Evolutionary conservation across 2,797 vertebrate genomes (phyloP).

Genomic region (Sebastes matsubarae): DNA sequence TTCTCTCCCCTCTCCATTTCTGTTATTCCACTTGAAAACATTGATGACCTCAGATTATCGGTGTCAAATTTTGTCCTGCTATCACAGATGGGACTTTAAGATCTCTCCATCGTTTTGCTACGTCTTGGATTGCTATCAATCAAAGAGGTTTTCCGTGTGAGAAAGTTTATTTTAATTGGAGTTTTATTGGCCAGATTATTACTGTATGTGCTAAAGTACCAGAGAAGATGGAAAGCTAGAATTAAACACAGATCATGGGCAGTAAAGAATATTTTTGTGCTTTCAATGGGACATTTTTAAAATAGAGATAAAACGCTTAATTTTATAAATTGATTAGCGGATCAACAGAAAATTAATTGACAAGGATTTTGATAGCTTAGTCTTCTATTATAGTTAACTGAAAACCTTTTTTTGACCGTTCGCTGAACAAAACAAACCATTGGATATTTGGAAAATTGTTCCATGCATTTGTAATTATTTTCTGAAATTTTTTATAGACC

Average conservation of each 20-base stretch:
- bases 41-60: neutral
- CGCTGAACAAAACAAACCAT: neutral
- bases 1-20: neutral
- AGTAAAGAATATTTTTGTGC: neutral
- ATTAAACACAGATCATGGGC: neutral
- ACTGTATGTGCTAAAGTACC: neutral
- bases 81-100: conserved; percentile 1
- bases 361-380: neutral
- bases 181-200: neutral
- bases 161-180: too few species aligned
- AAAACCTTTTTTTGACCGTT: neutral
- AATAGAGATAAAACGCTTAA: neutral
- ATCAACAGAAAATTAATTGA: neutral
- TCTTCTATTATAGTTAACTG: too few species aligned
- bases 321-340: neutral
- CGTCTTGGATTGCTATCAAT: neutral
- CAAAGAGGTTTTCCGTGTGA: neutral
- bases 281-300: neutral
- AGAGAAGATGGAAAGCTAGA: neutral
- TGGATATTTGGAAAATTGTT: neutral
- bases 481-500: neutral
- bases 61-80: neutral
- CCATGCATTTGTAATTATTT: neutral
- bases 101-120: neutral
- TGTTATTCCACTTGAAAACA: conserved; percentile 11